These are phyloP conservation scores for Stichopus horrens DNA, from an alignment of 53 echinoderm and acorn worm species.

Conservation along the genomic window DNA sequence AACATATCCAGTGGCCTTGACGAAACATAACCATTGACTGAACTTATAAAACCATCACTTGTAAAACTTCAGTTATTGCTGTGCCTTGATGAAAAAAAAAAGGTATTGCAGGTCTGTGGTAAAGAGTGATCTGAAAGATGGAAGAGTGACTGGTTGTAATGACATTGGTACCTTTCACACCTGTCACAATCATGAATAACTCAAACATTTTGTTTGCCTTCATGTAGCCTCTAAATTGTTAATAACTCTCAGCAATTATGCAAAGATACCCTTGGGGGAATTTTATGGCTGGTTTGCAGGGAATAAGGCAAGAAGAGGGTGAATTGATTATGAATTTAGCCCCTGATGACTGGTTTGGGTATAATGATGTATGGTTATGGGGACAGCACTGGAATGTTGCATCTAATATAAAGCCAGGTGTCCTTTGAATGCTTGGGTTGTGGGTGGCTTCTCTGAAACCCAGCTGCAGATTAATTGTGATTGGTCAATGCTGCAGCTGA, in stretches of 20 bases:
- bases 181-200: slow-evolving; percentile 32
- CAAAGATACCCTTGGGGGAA: slow-evolving; percentile 9
- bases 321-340: background rate
- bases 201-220: slow-evolving; percentile 19
- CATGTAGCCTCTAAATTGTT: slow-evolving; percentile 22
- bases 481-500: background rate
- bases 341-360: background rate
- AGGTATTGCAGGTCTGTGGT: background rate
- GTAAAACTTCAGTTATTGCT: background rate
- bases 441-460: no score
- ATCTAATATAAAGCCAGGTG: no score
- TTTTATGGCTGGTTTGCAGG: slow-evolving; percentile 15
- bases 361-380: background rate
- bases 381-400: background rate
- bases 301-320: background rate
- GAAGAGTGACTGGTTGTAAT: background rate
- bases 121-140: slow-evolving; percentile 11
- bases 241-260: slow-evolving; percentile 16
- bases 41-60: background rate
- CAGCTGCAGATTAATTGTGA: background rate
- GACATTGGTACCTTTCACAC: slow-evolving; percentile 7
- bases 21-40: background rate
- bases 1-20: no score
- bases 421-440: no score
- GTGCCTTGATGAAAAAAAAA: slow-evolving; percentile 11